Conservation (phyloP, 2,113 vertebrate genomes). For the Myanophis thanlyinensis region DNA sequence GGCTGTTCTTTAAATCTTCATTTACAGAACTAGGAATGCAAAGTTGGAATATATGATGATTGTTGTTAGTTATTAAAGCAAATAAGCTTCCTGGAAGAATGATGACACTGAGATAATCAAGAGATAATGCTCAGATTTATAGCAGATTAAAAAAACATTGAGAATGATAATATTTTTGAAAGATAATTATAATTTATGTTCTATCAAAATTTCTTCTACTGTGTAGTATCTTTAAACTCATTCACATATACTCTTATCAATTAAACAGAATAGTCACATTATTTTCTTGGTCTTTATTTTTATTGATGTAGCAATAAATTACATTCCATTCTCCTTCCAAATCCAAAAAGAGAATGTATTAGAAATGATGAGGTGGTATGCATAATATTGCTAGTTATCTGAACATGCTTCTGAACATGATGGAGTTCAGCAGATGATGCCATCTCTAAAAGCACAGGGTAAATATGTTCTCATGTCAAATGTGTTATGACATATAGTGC, state of each 20-base stretch:
- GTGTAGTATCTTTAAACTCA: not conserved
- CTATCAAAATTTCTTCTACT: not conserved
- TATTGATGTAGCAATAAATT: not conserved
- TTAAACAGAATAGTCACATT: conserved; percentile 13
- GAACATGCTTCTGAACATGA: not conserved
- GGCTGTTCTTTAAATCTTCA: not conserved
- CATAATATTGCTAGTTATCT: not conserved
- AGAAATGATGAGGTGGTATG: not conserved
- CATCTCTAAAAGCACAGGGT: not conserved
- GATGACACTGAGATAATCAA: not conserved
- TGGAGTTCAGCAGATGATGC: not conserved
- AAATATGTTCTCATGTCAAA: conserved; percentile 10
- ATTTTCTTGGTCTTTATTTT: not conserved
- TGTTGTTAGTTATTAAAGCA: not conserved
- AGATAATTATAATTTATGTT: not conserved
- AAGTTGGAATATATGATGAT: not conserved
- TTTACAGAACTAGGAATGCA: not conserved
- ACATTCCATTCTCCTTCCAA: not conserved
- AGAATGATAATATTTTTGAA: not conserved
- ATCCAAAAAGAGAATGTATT: not conserved
- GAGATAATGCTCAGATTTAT: not conserved
- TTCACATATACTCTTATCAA: not conserved
- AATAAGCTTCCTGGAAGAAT: not conserved
- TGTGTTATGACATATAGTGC: conserved; percentile 29
- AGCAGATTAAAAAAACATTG: not conserved